These are phyloP conservation scores for Ctenodactylus gundi DNA, from an alignment of 2,113 vertebrate genomes.

Conservation along the genomic window DNA sequence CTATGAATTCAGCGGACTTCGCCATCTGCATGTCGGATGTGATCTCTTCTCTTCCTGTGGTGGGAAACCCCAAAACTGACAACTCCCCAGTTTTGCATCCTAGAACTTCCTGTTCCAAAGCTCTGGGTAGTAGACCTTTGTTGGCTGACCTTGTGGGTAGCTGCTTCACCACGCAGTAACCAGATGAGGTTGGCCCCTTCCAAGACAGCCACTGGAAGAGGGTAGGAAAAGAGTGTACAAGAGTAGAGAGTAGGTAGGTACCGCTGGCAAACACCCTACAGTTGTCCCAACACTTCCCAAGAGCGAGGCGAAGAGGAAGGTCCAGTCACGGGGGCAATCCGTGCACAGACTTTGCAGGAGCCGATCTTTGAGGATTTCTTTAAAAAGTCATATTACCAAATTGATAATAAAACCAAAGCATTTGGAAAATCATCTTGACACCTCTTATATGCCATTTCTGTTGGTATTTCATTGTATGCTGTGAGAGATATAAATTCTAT, in stretches of 20 bases:
- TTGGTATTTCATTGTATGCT: not conserved
- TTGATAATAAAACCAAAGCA: not conserved
- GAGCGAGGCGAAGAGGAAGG: not conserved
- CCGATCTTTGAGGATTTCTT: not conserved
- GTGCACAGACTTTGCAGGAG: not conserved
- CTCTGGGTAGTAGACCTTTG: not conserved
- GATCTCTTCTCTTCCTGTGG: not conserved
- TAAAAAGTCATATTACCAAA: not conserved
- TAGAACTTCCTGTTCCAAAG: not conserved
- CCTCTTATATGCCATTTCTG: not conserved
- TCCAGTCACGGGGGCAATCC: not conserved
- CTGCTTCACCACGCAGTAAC: not conserved
- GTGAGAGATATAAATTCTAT: not conserved
- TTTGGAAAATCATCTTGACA: not conserved
- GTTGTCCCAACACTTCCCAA: fast-evolving
- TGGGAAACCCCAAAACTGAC: not conserved
- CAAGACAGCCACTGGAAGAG: not conserved
- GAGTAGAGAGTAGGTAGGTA: not conserved
- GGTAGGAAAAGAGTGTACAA: not conserved
- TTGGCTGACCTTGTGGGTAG: not conserved
- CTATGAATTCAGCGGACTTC: not conserved
- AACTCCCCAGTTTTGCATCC: not conserved
- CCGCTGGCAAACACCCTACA: not conserved
- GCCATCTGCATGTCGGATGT: not conserved
- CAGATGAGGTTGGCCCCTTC: not conserved